Percentiles rank a stretch among this genome's conserved stretches.
Evolutionary conservation across 2,113 vertebrate species (phyloP).

Genomic region (Brienomyrus longianalis): DNA sequence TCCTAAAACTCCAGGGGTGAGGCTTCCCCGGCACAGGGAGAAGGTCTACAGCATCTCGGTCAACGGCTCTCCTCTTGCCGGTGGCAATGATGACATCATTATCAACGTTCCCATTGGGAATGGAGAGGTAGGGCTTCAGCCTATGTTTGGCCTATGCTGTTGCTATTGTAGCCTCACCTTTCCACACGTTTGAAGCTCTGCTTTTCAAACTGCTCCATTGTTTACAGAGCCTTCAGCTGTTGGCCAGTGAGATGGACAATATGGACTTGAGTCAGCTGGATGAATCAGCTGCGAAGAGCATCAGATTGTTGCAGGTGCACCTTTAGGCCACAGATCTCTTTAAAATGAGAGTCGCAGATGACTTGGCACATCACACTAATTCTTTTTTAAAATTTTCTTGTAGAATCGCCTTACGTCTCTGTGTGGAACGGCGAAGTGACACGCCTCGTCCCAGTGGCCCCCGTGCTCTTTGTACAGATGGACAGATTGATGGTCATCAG

Average conservation of each 20-base stretch:
- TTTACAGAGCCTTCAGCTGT: constrained; percentile 58
- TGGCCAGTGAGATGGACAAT: constrained; percentile 64
- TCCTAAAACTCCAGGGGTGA: constrained; percentile 56
- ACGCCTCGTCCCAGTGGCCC: not conserved
- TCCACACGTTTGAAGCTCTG: not conserved
- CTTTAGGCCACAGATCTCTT: not conserved
- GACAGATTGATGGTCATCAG: not conserved
- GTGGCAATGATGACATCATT: constrained; percentile 48
- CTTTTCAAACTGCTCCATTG: not conserved
- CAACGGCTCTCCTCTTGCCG: constrained; percentile 61
- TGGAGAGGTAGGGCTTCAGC: constrained; percentile 54
- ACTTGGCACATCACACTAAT: not conserved
- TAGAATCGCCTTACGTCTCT: constrained; percentile 57
- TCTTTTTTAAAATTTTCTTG: not conserved
- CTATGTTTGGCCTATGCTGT: not conserved
- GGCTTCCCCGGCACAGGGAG: constrained; percentile 59
- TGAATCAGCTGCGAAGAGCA: constrained; percentile 49
- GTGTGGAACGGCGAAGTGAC: constrained; percentile 43
- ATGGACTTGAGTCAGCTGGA: constrained; percentile 56
- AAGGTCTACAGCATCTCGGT: constrained; percentile 63
- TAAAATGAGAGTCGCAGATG: not conserved
- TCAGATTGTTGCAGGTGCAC: constrained; percentile 56
- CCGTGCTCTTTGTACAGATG: not conserved
- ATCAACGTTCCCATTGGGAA: constrained; percentile 61
- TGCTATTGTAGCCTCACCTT: not conserved